phyloP scores from a whole-genome alignment of 2,888 invertebrate species.

The Drosophila peninsularis region DNA sequence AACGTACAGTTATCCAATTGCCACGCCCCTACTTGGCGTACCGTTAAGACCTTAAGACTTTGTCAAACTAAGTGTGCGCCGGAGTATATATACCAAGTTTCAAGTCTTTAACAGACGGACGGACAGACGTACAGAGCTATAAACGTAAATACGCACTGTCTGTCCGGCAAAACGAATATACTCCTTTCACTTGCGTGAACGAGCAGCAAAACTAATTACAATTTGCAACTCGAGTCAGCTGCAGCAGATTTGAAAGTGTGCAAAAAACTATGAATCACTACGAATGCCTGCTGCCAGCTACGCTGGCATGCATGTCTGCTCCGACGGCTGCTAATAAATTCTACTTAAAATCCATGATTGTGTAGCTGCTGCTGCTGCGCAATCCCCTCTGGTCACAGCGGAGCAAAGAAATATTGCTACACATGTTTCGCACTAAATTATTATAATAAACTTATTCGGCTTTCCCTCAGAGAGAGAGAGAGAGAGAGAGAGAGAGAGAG shows the following conservation, averaged over 20 bases:
- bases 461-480: constrained; percentile 9
- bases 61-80: too few relatives aligned
- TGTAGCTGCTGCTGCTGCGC: constrained; percentile 30
- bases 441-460: constrained; percentile 73
- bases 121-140: too few relatives aligned
- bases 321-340: constrained; percentile 49
- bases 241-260: neutral
- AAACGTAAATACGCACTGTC: too few relatives aligned
- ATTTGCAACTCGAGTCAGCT: neutral
- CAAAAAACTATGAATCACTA: neutral
- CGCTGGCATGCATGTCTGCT: neutral
- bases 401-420: constrained; percentile 56
- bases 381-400: constrained; percentile 29
- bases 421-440: constrained; percentile 75
- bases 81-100: too few relatives aligned
- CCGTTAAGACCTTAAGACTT: too few relatives aligned
- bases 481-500: neutral
- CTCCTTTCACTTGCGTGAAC: too few relatives aligned
- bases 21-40: too few relatives aligned
- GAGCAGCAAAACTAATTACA: neutral
- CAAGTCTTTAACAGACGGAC: too few relatives aligned
- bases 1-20: too few relatives aligned
- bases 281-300: neutral
- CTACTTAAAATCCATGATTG: constrained; percentile 60
- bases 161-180: too few relatives aligned